Evolutionary conservation across 2,888 invertebrate species (phyloP), one percentile per base, ranked within the genome.

Genomic region (Caenorhabditis wallacei): DNA sequence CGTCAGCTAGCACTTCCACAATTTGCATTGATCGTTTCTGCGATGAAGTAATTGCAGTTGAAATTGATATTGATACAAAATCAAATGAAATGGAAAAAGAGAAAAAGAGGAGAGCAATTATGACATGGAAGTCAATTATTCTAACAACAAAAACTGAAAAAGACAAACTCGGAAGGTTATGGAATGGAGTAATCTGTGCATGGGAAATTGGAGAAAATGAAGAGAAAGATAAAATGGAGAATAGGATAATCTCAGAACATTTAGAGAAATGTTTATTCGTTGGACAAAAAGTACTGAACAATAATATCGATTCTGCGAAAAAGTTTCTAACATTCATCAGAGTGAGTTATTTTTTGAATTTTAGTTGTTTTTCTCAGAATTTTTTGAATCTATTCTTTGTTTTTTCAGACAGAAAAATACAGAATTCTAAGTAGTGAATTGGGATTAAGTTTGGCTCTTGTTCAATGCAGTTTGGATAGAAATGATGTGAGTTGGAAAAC

Each of bases 61-160:
- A 78, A 18, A 82, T 82, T 20, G 56, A n/a, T n/a, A 18, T 72
- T 3, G 76, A 76, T n/a, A 4, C 35, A 3, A 5, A 18, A 13
- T 56, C 57, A 1, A 48, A 61, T n/a, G 37, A 71, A 22, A 48
- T 76, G 46, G 69, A 68, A 2, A 10, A 1, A 8, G 82, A 76
- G 53, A 61, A 30, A 8, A 57, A 20, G 7, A 43, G 74, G 40
- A 18, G 72, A 48, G 26, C 37, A 16, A 22, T 56, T 11, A 22
- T 78, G 59, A 82, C 82, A 7, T 82, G 82, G 82, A 82, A 82
- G 30, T 56, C 68, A 1, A 40, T 82, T 13, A 64, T 82, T 59
- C 37, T 82, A 51, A 82, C 78, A 1, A 78, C 72, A 11, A 72
- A 63, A 72, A 57, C 68, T 11, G 82, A 78, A 8, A 82, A 82